Evolutionary conservation across 2,113 vertebrate genomes (phyloP).

Genomic region (Zosterops lateralis): DNA sequence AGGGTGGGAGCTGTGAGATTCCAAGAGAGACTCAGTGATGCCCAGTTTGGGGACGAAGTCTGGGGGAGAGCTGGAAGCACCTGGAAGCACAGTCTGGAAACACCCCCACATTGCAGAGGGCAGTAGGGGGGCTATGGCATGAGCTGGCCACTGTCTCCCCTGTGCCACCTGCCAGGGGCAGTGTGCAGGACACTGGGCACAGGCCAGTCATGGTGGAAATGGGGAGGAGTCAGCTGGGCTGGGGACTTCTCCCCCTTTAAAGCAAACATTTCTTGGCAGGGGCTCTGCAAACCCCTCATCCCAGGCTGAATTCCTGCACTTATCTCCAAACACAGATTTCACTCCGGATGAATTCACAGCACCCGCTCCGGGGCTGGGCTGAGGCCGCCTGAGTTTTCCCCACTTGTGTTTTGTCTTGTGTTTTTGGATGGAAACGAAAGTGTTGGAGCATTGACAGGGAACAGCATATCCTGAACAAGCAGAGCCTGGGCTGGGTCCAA

Average conservation of each 20-base stretch:
- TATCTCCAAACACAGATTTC: background rate
- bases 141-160: background rate
- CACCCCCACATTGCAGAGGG: background rate
- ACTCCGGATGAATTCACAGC: background rate
- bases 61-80: background rate
- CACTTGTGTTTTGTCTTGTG: background rate
- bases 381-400: background rate
- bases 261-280: background rate
- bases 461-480: background rate
- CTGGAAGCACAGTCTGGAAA: background rate
- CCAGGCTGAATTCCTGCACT: background rate
- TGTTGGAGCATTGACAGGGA: background rate
- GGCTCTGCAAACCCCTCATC: background rate
- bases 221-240: background rate
- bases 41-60: fast-evolving
- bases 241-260: background rate
- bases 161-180: background rate
- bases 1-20: background rate
- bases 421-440: background rate
- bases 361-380: background rate
- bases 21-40: fast-evolving
- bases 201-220: fast-evolving
- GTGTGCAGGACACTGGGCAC: background rate
- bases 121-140: fast-evolving
- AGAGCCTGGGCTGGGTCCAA: background rate